Evolutionary conservation across 2,888 invertebrate species (phyloP).

Genomic region (Nymphalis polychloros): DNA sequence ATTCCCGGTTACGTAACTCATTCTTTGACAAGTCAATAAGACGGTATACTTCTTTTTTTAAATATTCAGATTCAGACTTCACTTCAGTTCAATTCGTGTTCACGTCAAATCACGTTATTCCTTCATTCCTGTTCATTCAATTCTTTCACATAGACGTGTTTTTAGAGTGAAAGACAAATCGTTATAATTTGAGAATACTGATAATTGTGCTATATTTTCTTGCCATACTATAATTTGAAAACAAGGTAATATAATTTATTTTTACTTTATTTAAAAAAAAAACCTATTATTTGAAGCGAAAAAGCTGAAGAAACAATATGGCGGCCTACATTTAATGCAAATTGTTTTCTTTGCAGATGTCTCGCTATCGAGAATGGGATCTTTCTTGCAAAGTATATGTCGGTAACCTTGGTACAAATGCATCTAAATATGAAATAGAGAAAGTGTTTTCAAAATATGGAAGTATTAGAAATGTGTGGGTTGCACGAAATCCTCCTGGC

Average conservation of each 20-base stretch:
- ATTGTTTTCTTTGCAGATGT: constrained; percentile 77
- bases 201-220: background rate
- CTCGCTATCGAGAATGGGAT: constrained; percentile 89
- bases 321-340: constrained; percentile 34
- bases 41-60: background rate
- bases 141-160: constrained; percentile 10
- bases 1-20: background rate
- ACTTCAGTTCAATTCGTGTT: background rate
- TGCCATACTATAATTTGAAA: background rate
- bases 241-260: background rate
- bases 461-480: constrained; percentile 95
- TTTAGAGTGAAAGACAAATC: background rate
- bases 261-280: background rate
- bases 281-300: no score
- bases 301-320: constrained; percentile 36
- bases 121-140: constrained; percentile 10
- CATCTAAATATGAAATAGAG: constrained; percentile 94
- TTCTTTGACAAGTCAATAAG: constrained; percentile 5
- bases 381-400: constrained; percentile 95
- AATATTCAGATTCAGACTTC: no score
- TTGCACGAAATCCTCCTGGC: constrained; percentile 95
- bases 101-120: background rate
- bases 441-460: constrained; percentile 94
- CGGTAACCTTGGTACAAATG: constrained; percentile 94
- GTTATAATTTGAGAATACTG: background rate